Conservation (phyloP, 2,113 vertebrate genomes). For the Lepus europaeus region DNA sequence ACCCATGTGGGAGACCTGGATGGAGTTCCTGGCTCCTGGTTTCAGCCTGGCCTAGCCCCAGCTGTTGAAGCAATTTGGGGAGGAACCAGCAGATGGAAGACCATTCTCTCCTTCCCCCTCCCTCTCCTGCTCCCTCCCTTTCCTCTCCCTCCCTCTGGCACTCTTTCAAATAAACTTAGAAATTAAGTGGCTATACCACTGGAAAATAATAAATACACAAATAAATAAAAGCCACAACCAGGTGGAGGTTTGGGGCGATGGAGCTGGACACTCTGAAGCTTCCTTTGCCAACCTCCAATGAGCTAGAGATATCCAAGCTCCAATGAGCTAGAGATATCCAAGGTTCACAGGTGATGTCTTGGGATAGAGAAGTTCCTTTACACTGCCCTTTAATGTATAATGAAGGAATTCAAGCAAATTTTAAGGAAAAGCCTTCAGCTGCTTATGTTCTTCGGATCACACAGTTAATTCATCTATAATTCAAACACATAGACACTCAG, state of each 20-base stretch:
- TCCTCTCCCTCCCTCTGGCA: too few species aligned
- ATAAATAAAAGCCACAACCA: not conserved
- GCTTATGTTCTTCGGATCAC: not conserved
- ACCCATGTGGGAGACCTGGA: too few species aligned
- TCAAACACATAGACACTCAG: conserved; percentile 59
- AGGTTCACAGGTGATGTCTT: not conserved
- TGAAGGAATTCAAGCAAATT: conserved; percentile 23
- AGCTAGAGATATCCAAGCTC: not conserved
- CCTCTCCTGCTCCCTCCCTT: too few species aligned
- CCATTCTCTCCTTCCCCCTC: too few species aligned
- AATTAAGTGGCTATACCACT: too few species aligned
- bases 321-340: not conserved
- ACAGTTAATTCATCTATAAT: conserved; percentile 46
- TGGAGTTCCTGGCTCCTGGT: too few species aligned
- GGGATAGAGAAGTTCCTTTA: not conserved
- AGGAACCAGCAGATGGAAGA: too few species aligned
- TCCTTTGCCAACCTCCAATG: not conserved
- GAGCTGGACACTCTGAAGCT: not conserved
- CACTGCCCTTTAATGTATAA: not conserved
- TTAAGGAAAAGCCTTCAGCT: conserved; percentile 37
- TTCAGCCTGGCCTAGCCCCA: too few species aligned
- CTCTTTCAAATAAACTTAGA: too few species aligned
- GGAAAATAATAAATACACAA: too few species aligned
- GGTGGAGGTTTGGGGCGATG: not conserved
- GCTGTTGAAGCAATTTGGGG: too few species aligned